Percentiles rank a stretch among this genome's conserved stretches.
phyloP scores from a whole-genome alignment of 2,888 invertebrate genomes.

The Tanypteryx hageni region DNA sequence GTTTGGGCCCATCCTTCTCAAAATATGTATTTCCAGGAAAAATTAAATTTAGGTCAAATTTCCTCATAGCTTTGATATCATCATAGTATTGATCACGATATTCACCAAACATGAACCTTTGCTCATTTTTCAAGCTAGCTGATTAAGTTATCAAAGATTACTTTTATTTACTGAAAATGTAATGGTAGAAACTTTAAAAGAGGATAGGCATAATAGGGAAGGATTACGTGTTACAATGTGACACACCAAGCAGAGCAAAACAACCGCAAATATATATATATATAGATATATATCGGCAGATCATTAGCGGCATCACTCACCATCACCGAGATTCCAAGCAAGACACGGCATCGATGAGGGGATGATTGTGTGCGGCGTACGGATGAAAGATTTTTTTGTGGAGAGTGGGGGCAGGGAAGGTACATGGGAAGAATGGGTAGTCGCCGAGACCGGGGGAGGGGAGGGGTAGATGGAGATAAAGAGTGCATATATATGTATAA shows the following conservation, averaged over 20 bases:
- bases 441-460: neutral
- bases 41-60: too few relatives aligned
- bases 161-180: neutral
- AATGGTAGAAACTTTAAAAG: neutral
- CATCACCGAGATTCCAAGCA: conserved; percentile 62
- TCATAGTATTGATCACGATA: too few relatives aligned
- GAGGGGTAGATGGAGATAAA: conserved; percentile 55
- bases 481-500: conserved; percentile 62
- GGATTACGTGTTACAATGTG: conserved; percentile 53
- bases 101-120: too few relatives aligned
- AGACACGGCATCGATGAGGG: conserved; percentile 59
- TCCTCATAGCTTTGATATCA: too few relatives aligned
- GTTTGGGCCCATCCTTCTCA: too few relatives aligned
- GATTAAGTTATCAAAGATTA: too few relatives aligned
- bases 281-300: conserved; percentile 51
- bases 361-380: conserved; percentile 44
- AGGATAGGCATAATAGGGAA: neutral
- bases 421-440: neutral
- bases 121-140: too few relatives aligned
- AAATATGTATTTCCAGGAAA: too few relatives aligned
- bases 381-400: conserved; percentile 55
- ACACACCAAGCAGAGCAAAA: conserved; percentile 64
- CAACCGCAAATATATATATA: conserved; percentile 57
- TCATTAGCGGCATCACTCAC: conserved; percentile 60
- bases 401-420: conserved; percentile 47